phyloP scores from a whole-genome alignment of 2,113 vertebrate species.

The Bucco capensis region DNA sequence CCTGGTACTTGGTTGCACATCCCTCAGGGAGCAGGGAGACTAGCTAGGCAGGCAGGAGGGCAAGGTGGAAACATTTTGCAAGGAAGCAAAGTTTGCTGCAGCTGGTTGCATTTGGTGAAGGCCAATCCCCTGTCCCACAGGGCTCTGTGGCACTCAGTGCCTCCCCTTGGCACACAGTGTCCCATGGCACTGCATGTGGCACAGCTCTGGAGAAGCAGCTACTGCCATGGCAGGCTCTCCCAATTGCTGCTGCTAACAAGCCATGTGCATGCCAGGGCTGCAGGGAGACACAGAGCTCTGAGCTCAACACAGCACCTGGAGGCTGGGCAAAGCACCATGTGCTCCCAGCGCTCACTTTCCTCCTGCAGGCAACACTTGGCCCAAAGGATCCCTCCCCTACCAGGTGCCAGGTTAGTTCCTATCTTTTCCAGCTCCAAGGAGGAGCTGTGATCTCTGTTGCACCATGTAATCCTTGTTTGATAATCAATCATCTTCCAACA shows the following conservation, averaged over 20 bases:
- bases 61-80: background rate
- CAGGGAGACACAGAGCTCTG: background rate
- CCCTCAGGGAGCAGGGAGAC: background rate
- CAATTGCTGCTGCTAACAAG: slow-evolving; percentile 35
- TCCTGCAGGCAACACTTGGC: background rate
- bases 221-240: background rate
- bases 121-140: background rate
- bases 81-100: background rate
- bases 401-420: background rate
- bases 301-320: background rate
- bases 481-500: background rate
- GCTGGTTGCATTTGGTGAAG: background rate
- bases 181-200: rapidly evolving
- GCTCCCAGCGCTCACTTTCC: background rate
- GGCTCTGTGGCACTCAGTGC: background rate
- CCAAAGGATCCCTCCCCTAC: background rate
- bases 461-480: background rate
- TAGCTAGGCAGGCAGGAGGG: background rate
- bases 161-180: background rate
- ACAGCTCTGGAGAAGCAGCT: slow-evolving; percentile 30
- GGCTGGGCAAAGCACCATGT: background rate
- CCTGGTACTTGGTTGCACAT: background rate
- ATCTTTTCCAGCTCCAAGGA: background rate
- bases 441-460: background rate
- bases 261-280: background rate